Evolutionary conservation across 2,113 vertebrate genomes (phyloP).

Genomic region (Calidris pugnax): DNA sequence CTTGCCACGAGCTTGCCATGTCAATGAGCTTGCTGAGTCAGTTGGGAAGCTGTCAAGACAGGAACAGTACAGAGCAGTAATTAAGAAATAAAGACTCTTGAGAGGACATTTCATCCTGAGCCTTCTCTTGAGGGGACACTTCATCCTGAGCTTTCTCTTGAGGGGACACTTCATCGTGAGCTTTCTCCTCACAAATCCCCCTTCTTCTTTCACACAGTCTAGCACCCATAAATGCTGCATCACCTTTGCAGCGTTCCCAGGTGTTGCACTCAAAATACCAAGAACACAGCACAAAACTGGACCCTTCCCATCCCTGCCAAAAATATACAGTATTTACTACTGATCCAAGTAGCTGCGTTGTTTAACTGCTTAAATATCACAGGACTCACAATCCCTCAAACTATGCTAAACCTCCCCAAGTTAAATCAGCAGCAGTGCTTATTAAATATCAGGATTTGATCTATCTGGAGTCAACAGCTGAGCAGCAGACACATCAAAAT

Average conservation of each 20-base stretch:
- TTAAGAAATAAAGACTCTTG: neutral
- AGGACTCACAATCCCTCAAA: neutral
- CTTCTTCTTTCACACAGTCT: neutral
- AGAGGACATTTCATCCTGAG: neutral
- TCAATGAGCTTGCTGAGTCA: neutral
- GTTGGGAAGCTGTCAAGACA: neutral
- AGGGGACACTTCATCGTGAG: neutral
- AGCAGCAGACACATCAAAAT: constrained; percentile 43
- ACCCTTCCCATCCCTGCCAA: neutral
- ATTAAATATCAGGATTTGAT: constrained; percentile 61
- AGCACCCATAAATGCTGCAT: neutral
- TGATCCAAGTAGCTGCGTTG: neutral
- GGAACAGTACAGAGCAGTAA: neutral
- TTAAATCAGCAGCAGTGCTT: constrained; percentile 23
- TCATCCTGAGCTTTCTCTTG: neutral
- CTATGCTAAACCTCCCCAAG: neutral
- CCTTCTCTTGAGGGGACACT: neutral
- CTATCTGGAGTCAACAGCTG: constrained; percentile 40
- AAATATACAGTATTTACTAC: neutral
- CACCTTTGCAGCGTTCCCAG: neutral
- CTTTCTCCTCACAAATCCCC: fast-evolving
- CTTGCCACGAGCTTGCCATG: neutral
- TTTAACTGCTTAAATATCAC: neutral
- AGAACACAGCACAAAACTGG: neutral
- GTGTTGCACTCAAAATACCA: neutral